Conservation (phyloP, 2,113 vertebrate species). For the Trematomus loennbergii region DNA sequence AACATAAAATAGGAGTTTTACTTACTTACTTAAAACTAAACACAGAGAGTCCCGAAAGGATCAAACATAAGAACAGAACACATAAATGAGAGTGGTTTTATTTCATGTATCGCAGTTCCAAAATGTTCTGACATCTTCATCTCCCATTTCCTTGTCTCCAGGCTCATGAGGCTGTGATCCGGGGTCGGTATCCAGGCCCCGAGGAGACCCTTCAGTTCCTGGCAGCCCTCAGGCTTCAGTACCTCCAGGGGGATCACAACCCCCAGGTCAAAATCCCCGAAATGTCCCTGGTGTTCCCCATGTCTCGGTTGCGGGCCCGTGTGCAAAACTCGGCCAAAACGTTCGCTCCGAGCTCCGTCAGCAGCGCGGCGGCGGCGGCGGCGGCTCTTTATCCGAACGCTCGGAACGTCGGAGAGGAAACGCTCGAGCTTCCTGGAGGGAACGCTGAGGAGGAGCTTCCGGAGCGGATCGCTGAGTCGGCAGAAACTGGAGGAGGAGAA, state of each 20-base stretch:
- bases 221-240: slow-evolving; percentile 93
- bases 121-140: no score
- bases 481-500: slow-evolving; percentile 90
- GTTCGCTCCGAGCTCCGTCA: slow-evolving; percentile 74
- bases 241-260: slow-evolving; percentile 89
- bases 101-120: not conserved
- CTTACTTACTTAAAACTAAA: no score
- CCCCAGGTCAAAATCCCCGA: slow-evolving; percentile 81
- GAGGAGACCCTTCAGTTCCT: slow-evolving; percentile 97
- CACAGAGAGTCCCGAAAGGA: no score
- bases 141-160: slow-evolving; percentile 39
- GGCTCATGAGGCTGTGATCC: slow-evolving; percentile 96
- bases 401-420: slow-evolving; percentile 85
- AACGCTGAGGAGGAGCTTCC: slow-evolving; percentile 92
- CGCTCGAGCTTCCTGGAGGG: slow-evolving; percentile 96
- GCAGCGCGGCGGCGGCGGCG: no score
- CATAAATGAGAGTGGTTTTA: not conserved
- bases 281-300: slow-evolving; percentile 91
- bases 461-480: slow-evolving; percentile 86
- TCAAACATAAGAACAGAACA: no score
- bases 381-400: slow-evolving; percentile 57
- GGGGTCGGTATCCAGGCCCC: slow-evolving; percentile 93
- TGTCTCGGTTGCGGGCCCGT: slow-evolving; percentile 90
- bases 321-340: slow-evolving; percentile 91
- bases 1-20: not conserved